These are phyloP conservation scores for Muraenolepis orangiensis DNA, from an alignment of 2,797 vertebrate genomes.

Conservation along the genomic window DNA sequence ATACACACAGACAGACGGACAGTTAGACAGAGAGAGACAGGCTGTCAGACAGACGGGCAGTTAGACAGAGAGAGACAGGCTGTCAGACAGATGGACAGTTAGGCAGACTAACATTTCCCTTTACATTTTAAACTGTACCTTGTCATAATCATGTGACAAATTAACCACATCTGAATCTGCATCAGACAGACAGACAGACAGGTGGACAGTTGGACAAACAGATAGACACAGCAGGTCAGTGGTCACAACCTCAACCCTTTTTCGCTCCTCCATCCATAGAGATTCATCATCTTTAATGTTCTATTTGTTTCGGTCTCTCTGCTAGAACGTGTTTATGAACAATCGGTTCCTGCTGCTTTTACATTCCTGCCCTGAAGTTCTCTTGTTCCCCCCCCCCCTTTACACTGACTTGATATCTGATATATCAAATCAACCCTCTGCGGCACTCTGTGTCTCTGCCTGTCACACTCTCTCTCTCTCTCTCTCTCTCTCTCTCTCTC, in stretches of 20 bases:
- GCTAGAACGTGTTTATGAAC: background rate
- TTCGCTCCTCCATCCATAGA: background rate
- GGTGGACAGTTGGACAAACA: constrained; percentile 62
- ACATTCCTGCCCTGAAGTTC: background rate
- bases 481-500: constrained; percentile 4
- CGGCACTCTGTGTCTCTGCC: background rate
- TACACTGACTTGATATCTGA: background rate
- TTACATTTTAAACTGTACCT: too few species aligned
- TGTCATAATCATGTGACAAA: too few species aligned
- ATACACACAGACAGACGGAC: too few species aligned
- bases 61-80: too few species aligned
- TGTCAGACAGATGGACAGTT: too few species aligned
- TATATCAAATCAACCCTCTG: background rate
- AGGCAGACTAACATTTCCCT: too few species aligned
- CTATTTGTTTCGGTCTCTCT: constrained; percentile 1
- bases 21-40: too few species aligned
- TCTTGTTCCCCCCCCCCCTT: constrained; percentile 2
- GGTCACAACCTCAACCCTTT: constrained; percentile 44
- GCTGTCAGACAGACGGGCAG: too few species aligned
- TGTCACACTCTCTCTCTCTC: constrained; percentile 1
- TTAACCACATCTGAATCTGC: too few species aligned
- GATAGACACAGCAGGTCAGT: constrained; percentile 60
- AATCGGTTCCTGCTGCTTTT: background rate
- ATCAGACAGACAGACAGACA: constrained; percentile 54
- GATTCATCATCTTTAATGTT: background rate